Conservation (phyloP, 2,888 invertebrate species). For the Caradrina clavipalpis region DNA sequence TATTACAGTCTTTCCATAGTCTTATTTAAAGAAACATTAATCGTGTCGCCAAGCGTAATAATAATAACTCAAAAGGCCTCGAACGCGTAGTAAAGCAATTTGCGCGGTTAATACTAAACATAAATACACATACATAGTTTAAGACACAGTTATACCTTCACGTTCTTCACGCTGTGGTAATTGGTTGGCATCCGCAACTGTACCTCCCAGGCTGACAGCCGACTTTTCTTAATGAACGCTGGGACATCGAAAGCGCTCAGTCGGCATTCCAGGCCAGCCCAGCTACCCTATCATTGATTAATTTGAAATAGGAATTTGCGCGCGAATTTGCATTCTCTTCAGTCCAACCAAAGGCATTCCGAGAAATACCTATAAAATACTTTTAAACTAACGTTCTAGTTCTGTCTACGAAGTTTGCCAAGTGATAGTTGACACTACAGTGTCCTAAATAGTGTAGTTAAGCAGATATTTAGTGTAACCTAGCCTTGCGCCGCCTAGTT, state of each 20-base stretch:
- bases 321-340: constrained; percentile 16
- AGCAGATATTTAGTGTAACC: constrained; percentile 65
- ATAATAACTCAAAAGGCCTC: constrained; percentile 63
- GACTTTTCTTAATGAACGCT: constrained; percentile 22
- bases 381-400: constrained; percentile 20
- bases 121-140: constrained; percentile 22
- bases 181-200: constrained; percentile 30
- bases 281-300: constrained; percentile 22
- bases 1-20: constrained; percentile 12
- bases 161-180: constrained; percentile 41
- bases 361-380: constrained; percentile 17
- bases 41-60: constrained; percentile 61
- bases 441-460: constrained; percentile 66
- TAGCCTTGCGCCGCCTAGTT: constrained; percentile 67
- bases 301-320: constrained; percentile 26
- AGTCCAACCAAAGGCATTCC: not conserved
- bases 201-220: constrained; percentile 22
- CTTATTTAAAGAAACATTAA: constrained; percentile 24
- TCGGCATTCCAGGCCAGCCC: constrained; percentile 1
- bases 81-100: constrained; percentile 68
- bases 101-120: constrained; percentile 59
- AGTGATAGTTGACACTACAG: constrained; percentile 64
- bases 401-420: constrained; percentile 24
- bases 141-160: constrained; percentile 36
- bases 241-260: constrained; percentile 8